These are phyloP conservation scores for Lapara coniferarum DNA, from an alignment of 2,888 invertebrate species.

Conservation along the genomic window DNA sequence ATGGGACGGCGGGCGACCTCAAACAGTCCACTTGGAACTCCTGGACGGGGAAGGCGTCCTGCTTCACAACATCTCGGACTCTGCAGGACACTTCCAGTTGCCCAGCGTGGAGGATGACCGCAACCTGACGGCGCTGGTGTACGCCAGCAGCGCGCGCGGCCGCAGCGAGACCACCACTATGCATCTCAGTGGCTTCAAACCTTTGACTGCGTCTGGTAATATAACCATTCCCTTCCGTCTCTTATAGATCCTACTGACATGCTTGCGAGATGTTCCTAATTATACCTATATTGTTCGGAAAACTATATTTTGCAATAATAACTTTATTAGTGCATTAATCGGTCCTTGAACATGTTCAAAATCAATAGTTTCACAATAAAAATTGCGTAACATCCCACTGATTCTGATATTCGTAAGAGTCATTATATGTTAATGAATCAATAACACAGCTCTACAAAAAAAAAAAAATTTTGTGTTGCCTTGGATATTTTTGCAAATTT, in stretches of 20 bases:
- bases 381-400: no score
- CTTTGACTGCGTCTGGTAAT: slow-evolving; percentile 53
- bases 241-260: background rate
- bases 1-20: slow-evolving; percentile 69
- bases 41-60: slow-evolving; percentile 45
- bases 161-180: slow-evolving; percentile 48
- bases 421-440: no score
- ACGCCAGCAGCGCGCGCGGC: slow-evolving; percentile 59
- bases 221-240: background rate
- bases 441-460: no score
- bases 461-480: no score
- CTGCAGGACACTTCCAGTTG: slow-evolving; percentile 58
- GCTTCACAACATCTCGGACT: slow-evolving; percentile 53
- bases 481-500: no score
- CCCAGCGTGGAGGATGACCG: slow-evolving; percentile 44
- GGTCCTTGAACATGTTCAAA: no score
- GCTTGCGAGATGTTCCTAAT: no score
- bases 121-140: slow-evolving; percentile 62
- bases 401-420: no score
- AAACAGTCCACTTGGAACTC: slow-evolving; percentile 59
- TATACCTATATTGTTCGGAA: no score
- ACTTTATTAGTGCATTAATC: no score
- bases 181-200: slow-evolving; percentile 50
- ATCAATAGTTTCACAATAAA: no score
- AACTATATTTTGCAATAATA: no score